Conservation (phyloP, 2,888 invertebrate genomes). For the Leuctra nigra region DNA sequence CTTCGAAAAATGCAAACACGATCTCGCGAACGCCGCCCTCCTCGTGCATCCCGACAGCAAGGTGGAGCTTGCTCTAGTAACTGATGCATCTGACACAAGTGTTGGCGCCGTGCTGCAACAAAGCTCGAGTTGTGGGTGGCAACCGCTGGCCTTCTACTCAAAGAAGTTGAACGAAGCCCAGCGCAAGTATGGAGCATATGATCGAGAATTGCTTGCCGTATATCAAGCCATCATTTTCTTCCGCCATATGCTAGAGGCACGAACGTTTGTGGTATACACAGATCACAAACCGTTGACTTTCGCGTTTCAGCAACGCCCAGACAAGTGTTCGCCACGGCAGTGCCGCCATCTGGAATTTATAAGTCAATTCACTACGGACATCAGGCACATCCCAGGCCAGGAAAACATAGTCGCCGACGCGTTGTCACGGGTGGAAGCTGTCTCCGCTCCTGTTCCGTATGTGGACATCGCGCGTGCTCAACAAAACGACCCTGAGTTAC, state of each 20-base stretch:
- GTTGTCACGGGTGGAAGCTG: no score
- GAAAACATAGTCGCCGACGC: no score
- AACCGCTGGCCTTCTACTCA: slow-evolving; percentile 31
- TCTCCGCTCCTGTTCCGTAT: no score
- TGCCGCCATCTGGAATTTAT: no score
- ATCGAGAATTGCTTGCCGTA: slow-evolving; percentile 38
- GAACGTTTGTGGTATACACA: no score
- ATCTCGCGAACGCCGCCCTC: slow-evolving; percentile 27
- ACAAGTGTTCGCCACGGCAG: no score
- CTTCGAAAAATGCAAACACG: neutral
- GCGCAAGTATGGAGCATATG: slow-evolving; percentile 38
- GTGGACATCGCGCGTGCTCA: no score
- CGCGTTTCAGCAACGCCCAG: no score
- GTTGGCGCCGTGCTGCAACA: slow-evolving; percentile 37
- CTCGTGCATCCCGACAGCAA: slow-evolving; percentile 35
- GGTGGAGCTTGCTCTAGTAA: slow-evolving; percentile 34
- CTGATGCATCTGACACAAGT: slow-evolving; percentile 38
- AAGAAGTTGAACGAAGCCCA: slow-evolving; percentile 30
- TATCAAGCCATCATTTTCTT: slow-evolving; percentile 37
- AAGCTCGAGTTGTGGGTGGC: slow-evolving; percentile 15
- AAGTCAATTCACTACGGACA: no score
- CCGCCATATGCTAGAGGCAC: slow-evolving; percentile 38
- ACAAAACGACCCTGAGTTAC: no score
- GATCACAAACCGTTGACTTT: no score
- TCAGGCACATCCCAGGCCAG: no score